These are phyloP conservation scores for Corythornis vintsioides DNA, from an alignment of 2,113 vertebrate species.

Conservation along the genomic window DNA sequence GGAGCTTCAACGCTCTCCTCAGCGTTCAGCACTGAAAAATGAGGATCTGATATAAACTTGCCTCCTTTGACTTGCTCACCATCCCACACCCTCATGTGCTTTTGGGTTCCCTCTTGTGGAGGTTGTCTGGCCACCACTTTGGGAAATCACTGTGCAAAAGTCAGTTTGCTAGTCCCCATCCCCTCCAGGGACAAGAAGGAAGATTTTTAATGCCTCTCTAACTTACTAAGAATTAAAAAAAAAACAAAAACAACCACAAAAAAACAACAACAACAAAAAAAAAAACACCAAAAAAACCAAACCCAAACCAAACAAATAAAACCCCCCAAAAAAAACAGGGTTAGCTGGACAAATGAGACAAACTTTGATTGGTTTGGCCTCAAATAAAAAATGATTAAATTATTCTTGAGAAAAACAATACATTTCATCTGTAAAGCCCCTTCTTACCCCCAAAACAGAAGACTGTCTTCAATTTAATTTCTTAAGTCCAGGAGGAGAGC, in stretches of 20 bases:
- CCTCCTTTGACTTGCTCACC: neutral
- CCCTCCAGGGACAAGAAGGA: neutral
- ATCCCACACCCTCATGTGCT: neutral
- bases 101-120: neutral
- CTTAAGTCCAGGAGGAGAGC: neutral
- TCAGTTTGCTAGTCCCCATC: neutral
- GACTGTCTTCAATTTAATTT: slow-evolving; percentile 58
- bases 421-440: slow-evolving; percentile 7
- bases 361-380: slow-evolving; percentile 41
- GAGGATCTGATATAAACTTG: neutral
- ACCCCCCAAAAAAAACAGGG: neutral
- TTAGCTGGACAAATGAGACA: slow-evolving; percentile 32
- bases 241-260: neutral
- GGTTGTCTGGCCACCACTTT: neutral
- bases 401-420: neutral
- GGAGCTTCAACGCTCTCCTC: neutral
- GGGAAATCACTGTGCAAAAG: neutral
- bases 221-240: slow-evolving; percentile 16
- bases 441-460: neutral
- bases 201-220: slow-evolving; percentile 30
- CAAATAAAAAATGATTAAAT: slow-evolving; percentile 4
- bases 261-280: no score
- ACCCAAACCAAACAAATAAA: no score
- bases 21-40: neutral
- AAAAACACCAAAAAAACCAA: no score